Evolutionary conservation across 1,140 invertebrate genomes (phyloP).

Genomic region (Megalonaias nervosa): DNA sequence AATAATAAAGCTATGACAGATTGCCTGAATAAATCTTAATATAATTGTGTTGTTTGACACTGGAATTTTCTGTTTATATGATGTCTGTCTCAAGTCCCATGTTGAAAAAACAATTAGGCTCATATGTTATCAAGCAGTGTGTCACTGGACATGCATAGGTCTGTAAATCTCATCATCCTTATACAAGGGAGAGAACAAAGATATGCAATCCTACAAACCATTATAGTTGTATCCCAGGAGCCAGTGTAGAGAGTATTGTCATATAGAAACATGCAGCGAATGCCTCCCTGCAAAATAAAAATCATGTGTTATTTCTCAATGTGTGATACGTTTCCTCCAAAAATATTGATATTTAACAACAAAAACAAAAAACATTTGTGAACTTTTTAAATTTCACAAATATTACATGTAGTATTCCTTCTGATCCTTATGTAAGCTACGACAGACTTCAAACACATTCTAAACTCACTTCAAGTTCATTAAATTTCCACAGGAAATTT

Average conservation of each 20-base stretch:
- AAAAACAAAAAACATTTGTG: neutral
- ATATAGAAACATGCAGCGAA: conserved; percentile 59
- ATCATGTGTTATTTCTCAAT: neutral
- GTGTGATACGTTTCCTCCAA: no score
- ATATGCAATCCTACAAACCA: conserved; percentile 50
- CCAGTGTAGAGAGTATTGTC: conserved; percentile 58
- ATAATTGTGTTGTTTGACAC: no score
- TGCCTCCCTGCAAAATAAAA: conserved; percentile 57
- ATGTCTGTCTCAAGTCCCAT: no score
- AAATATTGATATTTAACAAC: neutral
- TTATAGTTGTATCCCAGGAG: conserved; percentile 65
- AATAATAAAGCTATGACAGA: no score
- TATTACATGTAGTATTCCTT: conserved; percentile 1
- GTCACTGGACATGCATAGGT: neutral
- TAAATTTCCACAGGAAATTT: neutral
- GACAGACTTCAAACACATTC: no score
- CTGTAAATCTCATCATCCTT: neutral
- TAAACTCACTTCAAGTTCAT: no score
- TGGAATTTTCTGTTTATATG: no score
- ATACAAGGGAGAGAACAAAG: neutral
- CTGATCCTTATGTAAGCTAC: neutral
- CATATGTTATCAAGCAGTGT: neutral
- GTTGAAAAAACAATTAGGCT: no score
- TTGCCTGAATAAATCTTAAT: no score
- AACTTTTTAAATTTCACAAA: neutral